A percentile compares a stretch with the other conserved stretches of the same genome.
These are phyloP conservation scores for Pachycephus smyrnensis DNA, from an alignment of 2,888 invertebrate genomes.

Conservation along the genomic window DNA sequence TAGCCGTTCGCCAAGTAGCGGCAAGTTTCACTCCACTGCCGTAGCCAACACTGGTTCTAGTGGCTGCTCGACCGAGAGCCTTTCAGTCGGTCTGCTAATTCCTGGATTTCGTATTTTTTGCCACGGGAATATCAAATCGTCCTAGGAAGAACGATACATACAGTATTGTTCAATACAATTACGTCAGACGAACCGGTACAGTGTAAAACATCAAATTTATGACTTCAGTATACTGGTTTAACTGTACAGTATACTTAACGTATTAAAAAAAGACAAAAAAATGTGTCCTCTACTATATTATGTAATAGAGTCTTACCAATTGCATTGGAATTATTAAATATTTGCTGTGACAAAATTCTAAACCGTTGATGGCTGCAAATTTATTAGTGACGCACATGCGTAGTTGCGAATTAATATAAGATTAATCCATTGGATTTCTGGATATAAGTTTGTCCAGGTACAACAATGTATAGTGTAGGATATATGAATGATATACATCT, in stretches of 20 bases:
- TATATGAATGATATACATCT: neutral
- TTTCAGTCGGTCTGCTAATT: neutral
- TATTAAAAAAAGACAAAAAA: neutral
- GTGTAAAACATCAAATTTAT: neutral
- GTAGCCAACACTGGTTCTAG: neutral
- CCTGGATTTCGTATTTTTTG: neutral
- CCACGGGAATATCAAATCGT: neutral
- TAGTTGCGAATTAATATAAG: neutral
- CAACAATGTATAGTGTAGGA: neutral
- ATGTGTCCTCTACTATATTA: neutral
- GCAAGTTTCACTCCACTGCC: neutral
- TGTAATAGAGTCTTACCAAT: neutral
- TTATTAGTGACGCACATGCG: neutral
- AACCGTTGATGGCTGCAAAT: neutral
- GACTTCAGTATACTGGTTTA: neutral
- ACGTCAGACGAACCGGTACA: neutral
- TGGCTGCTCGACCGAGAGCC: neutral
- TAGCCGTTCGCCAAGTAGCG: neutral
- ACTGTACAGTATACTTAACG: neutral
- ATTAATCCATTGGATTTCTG: neutral
- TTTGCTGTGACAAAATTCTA: neutral
- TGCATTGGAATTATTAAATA: neutral
- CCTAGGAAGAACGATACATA: neutral
- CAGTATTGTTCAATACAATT: neutral
- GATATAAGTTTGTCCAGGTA: neutral